Conservation (phyloP, 2,113 vertebrate genomes). For the Lanius ludovicianus region DNA sequence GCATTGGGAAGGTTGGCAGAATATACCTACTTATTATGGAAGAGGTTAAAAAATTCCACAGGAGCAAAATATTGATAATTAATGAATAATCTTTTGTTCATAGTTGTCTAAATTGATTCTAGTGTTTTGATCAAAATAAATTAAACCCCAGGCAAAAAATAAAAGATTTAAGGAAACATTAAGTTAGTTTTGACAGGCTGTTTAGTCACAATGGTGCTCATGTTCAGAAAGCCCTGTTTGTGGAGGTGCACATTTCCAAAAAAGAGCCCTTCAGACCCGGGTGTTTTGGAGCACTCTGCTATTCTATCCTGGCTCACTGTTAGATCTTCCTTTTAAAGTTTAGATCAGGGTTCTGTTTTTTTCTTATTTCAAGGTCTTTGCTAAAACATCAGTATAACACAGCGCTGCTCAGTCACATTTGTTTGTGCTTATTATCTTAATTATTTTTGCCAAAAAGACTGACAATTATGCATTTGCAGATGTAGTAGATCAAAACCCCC, state of each 20-base stretch:
- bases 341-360: not conserved
- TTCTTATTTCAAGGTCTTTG: conserved; percentile 29
- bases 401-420: not conserved
- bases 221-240: not conserved
- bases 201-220: not conserved
- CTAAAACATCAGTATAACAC: not conserved
- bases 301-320: fast-evolving
- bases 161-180: not conserved
- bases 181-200: not conserved
- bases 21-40: not conserved
- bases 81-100: not conserved
- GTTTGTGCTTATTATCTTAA: conserved; percentile 47
- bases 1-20: not conserved
- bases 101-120: not conserved
- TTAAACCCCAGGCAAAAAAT: not conserved
- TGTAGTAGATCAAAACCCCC: conserved; percentile 6
- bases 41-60: not conserved
- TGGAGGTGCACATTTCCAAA: not conserved
- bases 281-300: not conserved
- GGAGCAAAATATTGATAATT: not conserved
- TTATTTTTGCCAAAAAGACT: conserved; percentile 39
- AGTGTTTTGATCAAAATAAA: not conserved
- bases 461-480: conserved; percentile 19
- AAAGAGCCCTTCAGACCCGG: not conserved
- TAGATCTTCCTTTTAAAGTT: not conserved